Percentiles rank a stretch among this genome's conserved stretches.
Evolutionary conservation across 2,113 vertebrate species (phyloP).

Genomic region (Promerops cafer): DNA sequence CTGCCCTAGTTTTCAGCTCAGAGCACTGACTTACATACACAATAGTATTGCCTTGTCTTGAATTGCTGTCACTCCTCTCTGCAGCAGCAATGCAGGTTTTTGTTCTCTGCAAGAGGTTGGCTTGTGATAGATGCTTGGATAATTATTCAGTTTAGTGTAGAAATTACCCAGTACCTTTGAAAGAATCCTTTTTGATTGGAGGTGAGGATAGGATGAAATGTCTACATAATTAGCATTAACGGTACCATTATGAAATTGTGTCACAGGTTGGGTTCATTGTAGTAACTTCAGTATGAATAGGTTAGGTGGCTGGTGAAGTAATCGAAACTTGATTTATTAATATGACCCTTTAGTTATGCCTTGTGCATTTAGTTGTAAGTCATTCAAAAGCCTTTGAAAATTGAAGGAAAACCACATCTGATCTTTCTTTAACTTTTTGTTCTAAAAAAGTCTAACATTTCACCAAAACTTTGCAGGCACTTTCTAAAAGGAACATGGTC

Average conservation of each 20-base stretch:
- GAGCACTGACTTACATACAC: neutral
- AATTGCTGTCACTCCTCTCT: neutral
- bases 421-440: neutral
- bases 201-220: neutral
- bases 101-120: neutral
- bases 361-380: neutral
- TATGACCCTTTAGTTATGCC: neutral
- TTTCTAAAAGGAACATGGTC: rapidly evolving
- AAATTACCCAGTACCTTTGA: neutral
- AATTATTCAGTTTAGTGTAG: neutral
- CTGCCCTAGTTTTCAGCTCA: neutral
- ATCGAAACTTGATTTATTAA: neutral
- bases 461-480: neutral
- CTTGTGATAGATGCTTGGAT: neutral
- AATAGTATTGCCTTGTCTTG: neutral
- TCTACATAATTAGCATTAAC: neutral
- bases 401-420: neutral
- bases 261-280: neutral
- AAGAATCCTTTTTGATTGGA: neutral
- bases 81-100: neutral
- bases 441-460: neutral
- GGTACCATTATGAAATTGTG: neutral
- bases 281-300: neutral
- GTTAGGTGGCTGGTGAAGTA: neutral
- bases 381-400: neutral